Conservation (phyloP, 1,140 invertebrate species). For the Drosophila takahashii region DNA sequence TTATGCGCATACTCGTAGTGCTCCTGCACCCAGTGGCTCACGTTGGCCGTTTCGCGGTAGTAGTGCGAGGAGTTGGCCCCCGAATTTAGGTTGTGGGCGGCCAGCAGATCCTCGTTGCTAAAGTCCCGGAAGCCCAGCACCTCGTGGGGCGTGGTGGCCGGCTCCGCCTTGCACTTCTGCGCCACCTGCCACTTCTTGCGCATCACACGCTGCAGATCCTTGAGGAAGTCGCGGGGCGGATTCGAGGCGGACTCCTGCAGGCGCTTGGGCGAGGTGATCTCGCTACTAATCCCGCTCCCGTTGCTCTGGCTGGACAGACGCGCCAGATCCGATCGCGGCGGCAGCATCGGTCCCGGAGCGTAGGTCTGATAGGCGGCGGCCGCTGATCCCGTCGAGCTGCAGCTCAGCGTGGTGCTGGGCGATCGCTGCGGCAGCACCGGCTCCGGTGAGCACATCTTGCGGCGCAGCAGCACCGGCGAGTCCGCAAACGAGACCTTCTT, state of each 20-base stretch:
- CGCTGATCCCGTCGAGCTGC: slow-evolving; percentile 16
- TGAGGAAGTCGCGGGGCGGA: slow-evolving; percentile 93
- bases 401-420: slow-evolving; percentile 62
- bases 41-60: slow-evolving; percentile 92
- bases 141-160: slow-evolving; percentile 94
- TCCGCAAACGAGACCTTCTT: slow-evolving; percentile 84
- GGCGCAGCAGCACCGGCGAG: slow-evolving; percentile 78
- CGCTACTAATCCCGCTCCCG: slow-evolving; percentile 41
- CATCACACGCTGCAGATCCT: slow-evolving; percentile 95
- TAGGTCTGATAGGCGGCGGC: slow-evolving; percentile 56
- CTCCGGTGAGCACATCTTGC: slow-evolving; percentile 84
- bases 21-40: slow-evolving; percentile 95
- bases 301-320: slow-evolving; percentile 83
- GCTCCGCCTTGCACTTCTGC: slow-evolving; percentile 94
- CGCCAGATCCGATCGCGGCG: slow-evolving; percentile 90
- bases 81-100: slow-evolving; percentile 73
- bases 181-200: slow-evolving; percentile 97
- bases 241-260: slow-evolving; percentile 89
- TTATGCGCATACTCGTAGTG: slow-evolving; percentile 89
- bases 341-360: slow-evolving; percentile 87
- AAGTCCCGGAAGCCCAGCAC: slow-evolving; percentile 94
- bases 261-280: slow-evolving; percentile 89
- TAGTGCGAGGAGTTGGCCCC: slow-evolving; percentile 78
- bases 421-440: slow-evolving; percentile 56
- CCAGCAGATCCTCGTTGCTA: slow-evolving; percentile 74